phyloP scores from a whole-genome alignment of 2,113 vertebrate species.

The Cygnus atratus region DNA sequence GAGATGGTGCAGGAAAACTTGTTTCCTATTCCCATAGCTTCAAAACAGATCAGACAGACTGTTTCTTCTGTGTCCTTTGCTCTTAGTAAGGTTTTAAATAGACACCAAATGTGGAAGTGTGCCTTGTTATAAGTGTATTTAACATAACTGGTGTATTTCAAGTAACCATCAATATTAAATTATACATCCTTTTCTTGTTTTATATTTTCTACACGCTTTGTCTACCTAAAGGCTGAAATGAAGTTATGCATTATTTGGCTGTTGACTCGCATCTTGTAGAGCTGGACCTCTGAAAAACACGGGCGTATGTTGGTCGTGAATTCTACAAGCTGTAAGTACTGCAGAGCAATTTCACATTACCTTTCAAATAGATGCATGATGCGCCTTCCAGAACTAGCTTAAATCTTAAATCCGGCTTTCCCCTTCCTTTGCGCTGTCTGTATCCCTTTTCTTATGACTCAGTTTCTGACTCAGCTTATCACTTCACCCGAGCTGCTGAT shows the following conservation, averaged over 20 bases:
- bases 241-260: neutral
- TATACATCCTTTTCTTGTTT: neutral
- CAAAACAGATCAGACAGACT: conserved; percentile 28
- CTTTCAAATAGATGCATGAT: neutral
- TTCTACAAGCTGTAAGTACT: no score
- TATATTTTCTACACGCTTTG: neutral
- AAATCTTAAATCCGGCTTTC: neutral
- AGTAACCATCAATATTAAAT: neutral
- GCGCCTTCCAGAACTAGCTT: neutral
- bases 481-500: neutral
- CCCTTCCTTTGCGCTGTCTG: neutral
- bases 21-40: conserved; percentile 15
- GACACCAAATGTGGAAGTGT: neutral
- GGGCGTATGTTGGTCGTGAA: fast-evolving
- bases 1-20: neutral
- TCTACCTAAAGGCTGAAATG: neutral
- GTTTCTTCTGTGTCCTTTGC: conserved; percentile 8
- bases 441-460: neutral
- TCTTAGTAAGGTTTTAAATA: conserved; percentile 39
- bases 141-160: neutral
- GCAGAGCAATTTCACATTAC: neutral
- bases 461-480: neutral
- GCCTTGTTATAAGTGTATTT: conserved; percentile 12
- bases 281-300: neutral
- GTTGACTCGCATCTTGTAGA: neutral